Evolutionary conservation across 1,140 invertebrate species (phyloP), one percentile per base, ranked within the genome.

Genomic region (Forficula auricularia): DNA sequence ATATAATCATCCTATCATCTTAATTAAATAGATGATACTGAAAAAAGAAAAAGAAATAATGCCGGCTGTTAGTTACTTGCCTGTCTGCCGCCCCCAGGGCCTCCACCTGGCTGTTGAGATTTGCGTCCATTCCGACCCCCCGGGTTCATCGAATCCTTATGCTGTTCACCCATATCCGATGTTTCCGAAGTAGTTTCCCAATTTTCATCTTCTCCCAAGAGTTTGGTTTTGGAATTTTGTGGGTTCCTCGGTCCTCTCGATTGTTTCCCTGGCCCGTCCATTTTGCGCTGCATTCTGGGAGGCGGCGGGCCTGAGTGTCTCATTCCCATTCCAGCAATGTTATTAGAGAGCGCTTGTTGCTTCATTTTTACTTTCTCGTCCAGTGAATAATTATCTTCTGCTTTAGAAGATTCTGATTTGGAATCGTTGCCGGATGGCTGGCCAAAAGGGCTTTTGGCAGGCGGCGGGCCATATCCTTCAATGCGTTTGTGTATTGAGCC

Each of bases 381-480:
- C 9, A 55, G 49, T 34, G 66, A 60, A 3, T 52, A 46, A 46
- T 58, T 60, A 45, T 65, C 64, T 42, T 58, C 61, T 43, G 56
- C 47, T 45, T 27, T 27, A 6, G 22, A 27, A 27, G 22, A 27
- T 6, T 27, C 22, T 4, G 22, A 27, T 27, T 27, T 27, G 10
- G 22, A 27, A 6, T 27, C 22, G 22, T 27, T 27, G 10, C 4
- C 60, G 51, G 44, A 59, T 57, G 1, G 56, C 55, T 10, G 63
- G 8, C 54, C 52, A 50, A 84, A 84, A 12, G 78, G 78, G 56
- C 77, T 80, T 48, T 80, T 81, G 15, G 73, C 75, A 39, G 77
- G 73, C 2, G 77, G 79, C 7, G 78, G 78, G 0, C 80, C 79
- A 57, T 81, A 82, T 12, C 73, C 74, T 40, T 74, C 67, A 48